These are phyloP conservation scores for Rhinogobio ventralis DNA, from an alignment of 2,797 vertebrate species.

Conservation along the genomic window DNA sequence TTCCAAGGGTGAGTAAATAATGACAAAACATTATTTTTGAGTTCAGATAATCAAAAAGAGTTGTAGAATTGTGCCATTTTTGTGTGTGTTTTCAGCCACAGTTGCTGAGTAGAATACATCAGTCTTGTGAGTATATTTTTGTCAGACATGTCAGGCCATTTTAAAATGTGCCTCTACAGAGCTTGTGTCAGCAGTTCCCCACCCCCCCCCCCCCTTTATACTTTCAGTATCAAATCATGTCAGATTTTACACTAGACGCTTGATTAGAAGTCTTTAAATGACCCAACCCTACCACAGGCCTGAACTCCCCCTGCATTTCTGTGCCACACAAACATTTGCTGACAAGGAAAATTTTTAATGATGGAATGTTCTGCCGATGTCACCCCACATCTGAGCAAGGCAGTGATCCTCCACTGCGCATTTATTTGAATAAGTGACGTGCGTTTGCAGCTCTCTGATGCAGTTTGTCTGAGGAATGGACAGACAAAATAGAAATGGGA, in stretches of 20 bases:
- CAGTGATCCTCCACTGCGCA: not conserved
- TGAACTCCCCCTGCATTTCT: constrained; percentile 15
- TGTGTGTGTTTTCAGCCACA: constrained; percentile 51
- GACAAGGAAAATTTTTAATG: constrained; percentile 24
- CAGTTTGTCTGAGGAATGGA: not conserved
- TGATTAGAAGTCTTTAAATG: constrained; percentile 59
- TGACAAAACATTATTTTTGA: constrained; percentile 1
- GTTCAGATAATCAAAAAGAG: not conserved
- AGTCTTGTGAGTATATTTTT: constrained; percentile 63
- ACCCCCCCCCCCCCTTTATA: no score
- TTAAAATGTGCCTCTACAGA: constrained; percentile 52
- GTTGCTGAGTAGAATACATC: constrained; percentile 34
- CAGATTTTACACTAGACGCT: constrained; percentile 60
- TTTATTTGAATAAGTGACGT: constrained; percentile 1
- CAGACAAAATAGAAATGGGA: not conserved
- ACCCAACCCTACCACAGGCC: constrained; percentile 51
- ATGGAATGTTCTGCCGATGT: not conserved
- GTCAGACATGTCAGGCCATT: constrained; percentile 59
- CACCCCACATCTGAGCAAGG: not conserved
- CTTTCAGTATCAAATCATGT: constrained; percentile 55
- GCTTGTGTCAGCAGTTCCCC: constrained; percentile 21
- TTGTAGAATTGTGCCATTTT: constrained; percentile 31
- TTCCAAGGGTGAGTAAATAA: not conserved
- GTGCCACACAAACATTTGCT: constrained; percentile 28
- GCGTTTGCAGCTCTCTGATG: not conserved